Percentiles rank a stretch among this genome's conserved stretches.
phyloP scores from a whole-genome alignment of 2,113 vertebrate genomes.

The Pelodiscus sinensis region DNA sequence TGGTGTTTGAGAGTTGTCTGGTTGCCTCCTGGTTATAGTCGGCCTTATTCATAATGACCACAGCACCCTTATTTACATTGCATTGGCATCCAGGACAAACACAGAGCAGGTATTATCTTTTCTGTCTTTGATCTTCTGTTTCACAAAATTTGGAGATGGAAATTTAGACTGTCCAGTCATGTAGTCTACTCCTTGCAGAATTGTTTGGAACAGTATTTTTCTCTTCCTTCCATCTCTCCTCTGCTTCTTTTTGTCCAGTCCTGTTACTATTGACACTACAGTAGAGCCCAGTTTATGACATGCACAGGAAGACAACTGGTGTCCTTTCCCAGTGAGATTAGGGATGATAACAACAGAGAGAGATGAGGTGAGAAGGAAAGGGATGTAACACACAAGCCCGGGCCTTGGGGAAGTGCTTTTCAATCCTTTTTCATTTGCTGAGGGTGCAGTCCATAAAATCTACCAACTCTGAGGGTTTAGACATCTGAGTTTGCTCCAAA shows the following conservation, averaged over 20 bases:
- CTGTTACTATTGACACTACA: neutral
- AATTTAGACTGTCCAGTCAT: neutral
- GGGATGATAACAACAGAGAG: neutral
- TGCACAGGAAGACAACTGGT: neutral
- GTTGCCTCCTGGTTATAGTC: too few relatives aligned
- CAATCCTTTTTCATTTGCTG: too few relatives aligned
- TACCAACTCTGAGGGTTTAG: neutral
- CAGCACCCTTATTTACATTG: fast-evolving
- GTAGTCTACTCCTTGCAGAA: neutral
- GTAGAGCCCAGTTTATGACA: neutral
- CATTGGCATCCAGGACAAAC: neutral
- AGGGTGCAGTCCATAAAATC: too few relatives aligned
- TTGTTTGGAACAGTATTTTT: neutral
- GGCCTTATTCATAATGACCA: too few relatives aligned
- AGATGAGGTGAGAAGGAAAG: fast-evolving
- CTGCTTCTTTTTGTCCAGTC: neutral
- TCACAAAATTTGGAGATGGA: neutral
- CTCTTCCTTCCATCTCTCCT: neutral
- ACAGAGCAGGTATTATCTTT: neutral
- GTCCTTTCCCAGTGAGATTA: neutral
- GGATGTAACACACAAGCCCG: neutral
- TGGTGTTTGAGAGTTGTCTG: too few relatives aligned
- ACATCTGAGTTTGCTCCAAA: too few relatives aligned
- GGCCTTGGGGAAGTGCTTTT: fast-evolving
- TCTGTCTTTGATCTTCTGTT: neutral